Conservation (phyloP, 2,797 vertebrate genomes). For the Cottoperca gobio region DNA sequence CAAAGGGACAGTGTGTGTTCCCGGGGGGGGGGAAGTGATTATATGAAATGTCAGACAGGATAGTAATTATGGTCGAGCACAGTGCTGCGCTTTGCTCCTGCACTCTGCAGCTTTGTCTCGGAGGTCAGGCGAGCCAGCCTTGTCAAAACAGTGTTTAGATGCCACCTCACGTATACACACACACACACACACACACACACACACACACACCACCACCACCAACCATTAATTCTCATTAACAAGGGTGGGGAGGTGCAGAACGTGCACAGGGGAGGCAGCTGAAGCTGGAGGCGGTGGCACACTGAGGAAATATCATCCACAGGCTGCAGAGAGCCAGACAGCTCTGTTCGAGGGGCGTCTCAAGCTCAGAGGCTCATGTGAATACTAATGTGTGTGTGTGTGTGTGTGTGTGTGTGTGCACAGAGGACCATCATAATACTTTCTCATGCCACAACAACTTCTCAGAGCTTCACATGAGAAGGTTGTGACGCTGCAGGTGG, state of each 20-base stretch:
- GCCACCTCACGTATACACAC: constrained; percentile 55
- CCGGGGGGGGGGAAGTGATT: constrained; percentile 57
- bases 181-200: constrained; percentile 1
- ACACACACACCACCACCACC: constrained; percentile 8
- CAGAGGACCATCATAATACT: constrained; percentile 36
- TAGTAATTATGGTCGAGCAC: constrained; percentile 68
- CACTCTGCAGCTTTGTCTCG: constrained; percentile 50
- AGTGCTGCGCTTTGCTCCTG: constrained; percentile 39
- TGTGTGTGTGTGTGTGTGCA: background rate
- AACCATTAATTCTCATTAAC: constrained; percentile 76
- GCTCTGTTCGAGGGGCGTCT: constrained; percentile 54
- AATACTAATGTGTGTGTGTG: constrained; percentile 63
- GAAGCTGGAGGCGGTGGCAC: constrained; percentile 35
- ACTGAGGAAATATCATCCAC: constrained; percentile 49
- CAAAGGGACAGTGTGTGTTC: constrained; percentile 66
- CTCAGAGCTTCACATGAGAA: constrained; percentile 17
- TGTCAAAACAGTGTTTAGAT: constrained; percentile 73
- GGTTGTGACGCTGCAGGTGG: constrained; percentile 42
- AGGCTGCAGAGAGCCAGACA: constrained; percentile 60
- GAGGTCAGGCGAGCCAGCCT: constrained; percentile 61
- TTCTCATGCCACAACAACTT: constrained; percentile 16
- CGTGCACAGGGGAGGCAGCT: constrained; percentile 26
- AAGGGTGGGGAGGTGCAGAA: constrained; percentile 53
- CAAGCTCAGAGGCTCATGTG: constrained; percentile 51
- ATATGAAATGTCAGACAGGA: constrained; percentile 75